These are phyloP conservation scores for Drosophila histrio DNA, from an alignment of 2,888 invertebrate genomes.

Conservation along the genomic window DNA sequence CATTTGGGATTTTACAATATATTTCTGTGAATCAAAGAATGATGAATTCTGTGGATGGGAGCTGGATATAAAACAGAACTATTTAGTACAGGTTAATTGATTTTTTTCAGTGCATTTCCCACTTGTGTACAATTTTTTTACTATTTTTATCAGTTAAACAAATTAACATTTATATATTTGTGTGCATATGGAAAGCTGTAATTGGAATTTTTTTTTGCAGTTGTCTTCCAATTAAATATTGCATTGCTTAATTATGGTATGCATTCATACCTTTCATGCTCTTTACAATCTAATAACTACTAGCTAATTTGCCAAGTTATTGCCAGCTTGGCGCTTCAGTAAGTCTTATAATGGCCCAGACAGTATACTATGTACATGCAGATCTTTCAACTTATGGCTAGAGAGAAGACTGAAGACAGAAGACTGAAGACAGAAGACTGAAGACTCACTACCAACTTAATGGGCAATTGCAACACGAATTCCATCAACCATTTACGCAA, in stretches of 20 bases:
- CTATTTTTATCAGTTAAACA: too few relatives aligned
- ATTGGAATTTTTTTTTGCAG: slow-evolving; percentile 11
- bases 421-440: background rate
- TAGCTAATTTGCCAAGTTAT: slow-evolving; percentile 48
- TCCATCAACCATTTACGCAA: slow-evolving; percentile 78
- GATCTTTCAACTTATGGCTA: slow-evolving; percentile 1
- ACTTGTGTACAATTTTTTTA: too few relatives aligned
- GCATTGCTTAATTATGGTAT: slow-evolving; percentile 20
- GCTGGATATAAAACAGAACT: background rate
- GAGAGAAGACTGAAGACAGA: background rate
- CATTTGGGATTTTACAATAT: background rate
- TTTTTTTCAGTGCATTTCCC: too few relatives aligned
- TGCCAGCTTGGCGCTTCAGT: slow-evolving; percentile 38
- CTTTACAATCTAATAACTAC: slow-evolving; percentile 42
- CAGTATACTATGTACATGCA: background rate
- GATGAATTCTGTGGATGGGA: background rate
- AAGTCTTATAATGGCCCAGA: slow-evolving; percentile 22
- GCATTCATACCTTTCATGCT: slow-evolving; percentile 18
- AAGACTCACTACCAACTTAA: slow-evolving; percentile 42
- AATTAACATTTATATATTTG: background rate
- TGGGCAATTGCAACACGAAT: slow-evolving; percentile 69
- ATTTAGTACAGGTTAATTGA: too few relatives aligned
- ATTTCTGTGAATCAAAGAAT: background rate
- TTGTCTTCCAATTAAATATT: slow-evolving; percentile 11
- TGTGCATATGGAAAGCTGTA: background rate